Evolutionary conservation across 2,113 vertebrate species (phyloP), one percentile per base, ranked within the genome.

Genomic region (Beaufortia kweichowensis): DNA sequence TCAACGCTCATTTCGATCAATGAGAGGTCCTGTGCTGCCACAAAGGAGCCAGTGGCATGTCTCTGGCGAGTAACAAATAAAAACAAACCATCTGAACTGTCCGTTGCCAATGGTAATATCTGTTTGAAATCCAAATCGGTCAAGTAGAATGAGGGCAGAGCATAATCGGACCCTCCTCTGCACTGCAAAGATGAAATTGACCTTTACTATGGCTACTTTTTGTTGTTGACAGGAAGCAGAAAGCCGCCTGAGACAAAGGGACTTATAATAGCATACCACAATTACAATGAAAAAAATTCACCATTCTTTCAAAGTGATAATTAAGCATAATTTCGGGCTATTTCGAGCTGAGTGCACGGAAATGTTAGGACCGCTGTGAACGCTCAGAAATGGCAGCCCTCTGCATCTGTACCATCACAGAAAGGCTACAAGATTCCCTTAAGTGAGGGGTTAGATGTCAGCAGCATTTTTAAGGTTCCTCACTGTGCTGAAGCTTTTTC

Each of bases 1-100:
- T 79, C 82, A 84, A 76, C 87, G 81, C 61, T 76, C 60, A 53
- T 53, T n/a, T n/a, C 48, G 71, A 85, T 81, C 74, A 82, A 79
- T 85, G 78, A 50, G 70, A 15, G 31, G 69, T 66, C n/a, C 76
- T 10, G 21, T 76, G 77, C 71, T 73, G 79, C 86, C 81, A 74
- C 74, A 79, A 75, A 35, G 60, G 55, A 67, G 83, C 64, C 62
- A 79, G 68, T 75, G 75, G 39, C 46, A 68, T 24, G 10, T 46
- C 21, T 31, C 29, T 28, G 28, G 66, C 43, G 70, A 73, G 70
- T 39, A 76, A 72, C 55, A 59, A 46, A 71, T 50, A 69, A 28
- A 46, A 39, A 24, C 15, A 50, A 29, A 75, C n/a, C 17, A 24
- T 2, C 29, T 6, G 55, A 59, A 59, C 23, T 28, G 66, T 55